A percentile compares a stretch with the other conserved stretches of the same genome.
Conservation (phyloP, 2,888 invertebrate species). For the Caenorhabditis drosophilae region DNA sequence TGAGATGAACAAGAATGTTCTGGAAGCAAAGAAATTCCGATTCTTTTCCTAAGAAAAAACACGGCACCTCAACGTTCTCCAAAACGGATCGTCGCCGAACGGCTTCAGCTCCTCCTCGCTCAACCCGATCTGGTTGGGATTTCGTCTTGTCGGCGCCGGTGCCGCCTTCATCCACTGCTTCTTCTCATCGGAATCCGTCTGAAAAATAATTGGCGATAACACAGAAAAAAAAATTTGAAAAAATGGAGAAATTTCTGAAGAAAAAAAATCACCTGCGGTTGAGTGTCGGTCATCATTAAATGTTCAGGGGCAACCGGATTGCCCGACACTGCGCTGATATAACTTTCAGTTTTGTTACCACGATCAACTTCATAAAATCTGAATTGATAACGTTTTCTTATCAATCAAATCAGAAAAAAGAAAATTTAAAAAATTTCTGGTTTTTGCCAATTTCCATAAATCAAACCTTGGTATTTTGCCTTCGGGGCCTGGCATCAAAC, state of each 20-base stretch:
- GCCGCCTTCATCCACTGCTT: no score
- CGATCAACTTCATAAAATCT: constrained; percentile 54
- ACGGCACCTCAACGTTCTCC: constrained; percentile 48
- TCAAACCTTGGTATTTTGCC: constrained; percentile 50
- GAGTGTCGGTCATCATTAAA: constrained; percentile 23
- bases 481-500: constrained; percentile 55
- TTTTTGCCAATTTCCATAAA: not conserved
- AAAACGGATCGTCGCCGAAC: constrained; percentile 51
- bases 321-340: constrained; percentile 61
- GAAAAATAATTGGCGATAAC: no score
- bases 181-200: no score
- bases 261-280: not conserved
- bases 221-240: no score
- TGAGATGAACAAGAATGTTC: constrained; percentile 51
- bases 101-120: constrained; percentile 45
- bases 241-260: no score
- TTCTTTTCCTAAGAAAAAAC: no score
- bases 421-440: constrained; percentile 9
- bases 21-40: no score
- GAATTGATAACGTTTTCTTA: no score
- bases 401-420: constrained; percentile 2
- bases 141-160: constrained; percentile 9
- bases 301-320: constrained; percentile 53
- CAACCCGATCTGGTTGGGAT: constrained; percentile 39
- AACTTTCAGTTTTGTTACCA: constrained; percentile 64